Conservation (phyloP, 2,888 invertebrate species). For the Drosophila pseudotakahashii region DNA sequence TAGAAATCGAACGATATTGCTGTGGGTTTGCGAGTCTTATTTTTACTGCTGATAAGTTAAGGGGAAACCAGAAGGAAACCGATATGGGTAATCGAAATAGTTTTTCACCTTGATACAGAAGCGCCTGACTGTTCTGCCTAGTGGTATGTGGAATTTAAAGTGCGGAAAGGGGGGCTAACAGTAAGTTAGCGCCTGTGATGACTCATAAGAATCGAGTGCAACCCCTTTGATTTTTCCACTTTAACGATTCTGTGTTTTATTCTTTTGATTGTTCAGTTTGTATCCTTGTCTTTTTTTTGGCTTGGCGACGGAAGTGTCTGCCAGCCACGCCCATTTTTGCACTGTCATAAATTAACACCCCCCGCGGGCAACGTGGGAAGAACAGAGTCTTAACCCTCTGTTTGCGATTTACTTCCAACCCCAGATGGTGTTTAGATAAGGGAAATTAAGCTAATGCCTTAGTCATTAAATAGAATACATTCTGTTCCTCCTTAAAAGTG, state of each 20-base stretch:
- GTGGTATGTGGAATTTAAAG: not conserved
- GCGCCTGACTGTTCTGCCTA: no score
- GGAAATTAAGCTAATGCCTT: slow-evolving; percentile 1
- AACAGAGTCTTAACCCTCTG: slow-evolving; percentile 24
- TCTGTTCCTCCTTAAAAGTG: not conserved
- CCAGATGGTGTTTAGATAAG: slow-evolving; percentile 15
- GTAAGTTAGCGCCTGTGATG: not conserved
- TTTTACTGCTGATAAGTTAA: slow-evolving; percentile 15
- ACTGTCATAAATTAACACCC: slow-evolving; percentile 69
- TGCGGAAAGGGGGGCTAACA: no score
- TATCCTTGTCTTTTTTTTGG: slow-evolving; percentile 3
- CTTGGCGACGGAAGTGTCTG: slow-evolving; percentile 19
- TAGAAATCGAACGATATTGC: slow-evolving; percentile 7
- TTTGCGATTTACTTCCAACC: slow-evolving; percentile 15
- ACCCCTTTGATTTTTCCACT: not conserved
- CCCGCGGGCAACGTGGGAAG: slow-evolving; percentile 10
- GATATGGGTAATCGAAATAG: slow-evolving; percentile 29
- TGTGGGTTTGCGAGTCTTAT: slow-evolving; percentile 3
- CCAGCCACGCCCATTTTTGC: slow-evolving; percentile 67
- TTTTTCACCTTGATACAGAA: slow-evolving; percentile 32
- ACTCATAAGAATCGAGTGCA: slow-evolving; percentile 14
- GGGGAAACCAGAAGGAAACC: slow-evolving; percentile 14
- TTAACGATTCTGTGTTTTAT: slow-evolving; percentile 8
- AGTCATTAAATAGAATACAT: not conserved
- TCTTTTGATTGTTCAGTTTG: not conserved